Conservation (phyloP, 1,140 invertebrate genomes). For the Cylas formicarius region DNA sequence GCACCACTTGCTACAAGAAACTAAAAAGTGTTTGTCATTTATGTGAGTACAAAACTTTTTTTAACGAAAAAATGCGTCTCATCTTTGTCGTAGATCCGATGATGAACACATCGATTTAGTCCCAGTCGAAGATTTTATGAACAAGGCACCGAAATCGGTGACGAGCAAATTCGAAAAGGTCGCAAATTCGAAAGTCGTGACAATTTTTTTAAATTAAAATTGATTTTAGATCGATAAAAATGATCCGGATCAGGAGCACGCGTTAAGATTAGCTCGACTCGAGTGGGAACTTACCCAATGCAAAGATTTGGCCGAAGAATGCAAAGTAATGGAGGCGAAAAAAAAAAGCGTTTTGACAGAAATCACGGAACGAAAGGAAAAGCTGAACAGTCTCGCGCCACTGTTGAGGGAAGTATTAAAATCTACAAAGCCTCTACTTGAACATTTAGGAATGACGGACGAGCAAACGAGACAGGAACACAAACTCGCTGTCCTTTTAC, state of each 20-base stretch:
- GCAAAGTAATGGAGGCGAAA: slow-evolving; percentile 65
- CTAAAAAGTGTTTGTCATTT: slow-evolving; percentile 87
- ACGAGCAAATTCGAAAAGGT: slow-evolving; percentile 34
- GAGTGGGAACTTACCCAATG: slow-evolving; percentile 90
- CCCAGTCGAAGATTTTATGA: slow-evolving; percentile 75
- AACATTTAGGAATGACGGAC: slow-evolving; percentile 75
- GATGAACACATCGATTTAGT: slow-evolving; percentile 90
- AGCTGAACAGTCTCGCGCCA: slow-evolving; percentile 74
- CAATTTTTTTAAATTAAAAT: slow-evolving; percentile 6
- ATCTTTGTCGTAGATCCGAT: slow-evolving; percentile 61
- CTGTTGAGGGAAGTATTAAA: slow-evolving; percentile 66
- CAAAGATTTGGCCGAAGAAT: slow-evolving; percentile 70
- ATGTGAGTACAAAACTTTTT: slow-evolving; percentile 50
- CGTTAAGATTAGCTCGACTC: slow-evolving; percentile 73
- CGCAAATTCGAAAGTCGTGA: slow-evolving; percentile 5
- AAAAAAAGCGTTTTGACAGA: slow-evolving; percentile 60
- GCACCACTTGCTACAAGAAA: slow-evolving; percentile 88
- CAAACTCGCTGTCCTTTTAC: slow-evolving; percentile 65
- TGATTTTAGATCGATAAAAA: slow-evolving; percentile 25
- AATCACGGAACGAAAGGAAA: slow-evolving; percentile 72
- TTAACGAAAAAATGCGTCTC: neutral
- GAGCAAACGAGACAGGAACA: slow-evolving; percentile 70
- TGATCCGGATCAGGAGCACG: slow-evolving; percentile 50
- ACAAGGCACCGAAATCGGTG: slow-evolving; percentile 62
- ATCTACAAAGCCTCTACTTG: slow-evolving; percentile 82